phyloP scores from a whole-genome alignment of 2,797 vertebrate species.

The Mormyrops boulengeri region DNA sequence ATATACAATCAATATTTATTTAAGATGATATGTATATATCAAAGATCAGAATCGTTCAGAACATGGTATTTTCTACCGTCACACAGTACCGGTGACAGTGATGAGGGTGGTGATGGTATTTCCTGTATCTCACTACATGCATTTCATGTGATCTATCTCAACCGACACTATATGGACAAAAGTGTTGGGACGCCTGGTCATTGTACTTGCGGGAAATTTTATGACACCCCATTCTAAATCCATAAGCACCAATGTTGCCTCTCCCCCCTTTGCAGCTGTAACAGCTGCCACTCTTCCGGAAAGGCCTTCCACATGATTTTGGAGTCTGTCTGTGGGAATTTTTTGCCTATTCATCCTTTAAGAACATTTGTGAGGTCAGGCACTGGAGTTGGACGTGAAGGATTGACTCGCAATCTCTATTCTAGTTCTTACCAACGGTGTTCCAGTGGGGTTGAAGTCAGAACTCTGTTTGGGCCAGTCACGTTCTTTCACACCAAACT shows the following conservation, averaged over 20 bases:
- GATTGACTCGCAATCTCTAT: not conserved
- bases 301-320: no score
- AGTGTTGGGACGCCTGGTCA: not conserved
- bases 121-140: not conserved
- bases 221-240: not conserved
- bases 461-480: not conserved
- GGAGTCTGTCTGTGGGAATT: not conserved
- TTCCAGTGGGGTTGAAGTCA: not conserved
- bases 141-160: not conserved
- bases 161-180: not conserved
- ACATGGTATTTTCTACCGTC: not conserved
- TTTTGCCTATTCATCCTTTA: not conserved
- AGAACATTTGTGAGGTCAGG: not conserved
- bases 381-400: not conserved
- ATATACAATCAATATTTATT: not conserved
- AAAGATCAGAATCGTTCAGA: not conserved
- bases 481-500: no score
- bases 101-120: not conserved
- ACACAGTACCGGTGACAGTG: not conserved
- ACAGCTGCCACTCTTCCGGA: no score
- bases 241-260: not conserved
- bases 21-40: not conserved
- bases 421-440: not conserved
- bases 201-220: not conserved
- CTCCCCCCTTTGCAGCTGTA: no score